These are phyloP conservation scores for Plebejus argus DNA, from an alignment of 2,888 invertebrate species.

Conservation along the genomic window DNA sequence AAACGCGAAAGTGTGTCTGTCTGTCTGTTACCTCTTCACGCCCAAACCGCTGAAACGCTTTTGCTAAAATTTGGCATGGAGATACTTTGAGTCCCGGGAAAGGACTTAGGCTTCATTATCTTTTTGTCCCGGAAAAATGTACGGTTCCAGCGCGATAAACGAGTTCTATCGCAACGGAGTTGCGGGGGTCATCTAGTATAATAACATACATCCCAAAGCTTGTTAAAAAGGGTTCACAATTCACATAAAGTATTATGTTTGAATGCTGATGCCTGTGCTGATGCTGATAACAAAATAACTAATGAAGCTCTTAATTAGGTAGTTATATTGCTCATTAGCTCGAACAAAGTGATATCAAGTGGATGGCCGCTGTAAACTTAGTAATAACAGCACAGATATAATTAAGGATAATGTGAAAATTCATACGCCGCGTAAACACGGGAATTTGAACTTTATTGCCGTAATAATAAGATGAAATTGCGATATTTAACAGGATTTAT, in stretches of 20 bases:
- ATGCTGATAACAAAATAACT: not conserved
- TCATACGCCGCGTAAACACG: conserved; percentile 1
- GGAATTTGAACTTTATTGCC: not conserved
- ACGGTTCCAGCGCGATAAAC: too few species aligned
- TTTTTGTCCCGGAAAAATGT: too few species aligned
- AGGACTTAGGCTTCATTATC: too few species aligned
- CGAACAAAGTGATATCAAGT: conserved; percentile 30
- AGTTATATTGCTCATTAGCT: conserved; percentile 28
- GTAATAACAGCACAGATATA: conserved; percentile 17
- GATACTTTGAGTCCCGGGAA: too few species aligned
- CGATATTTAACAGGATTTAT: not conserved
- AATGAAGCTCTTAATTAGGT: conserved; percentile 17
- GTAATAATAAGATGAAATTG: not conserved
- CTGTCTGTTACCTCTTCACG: too few species aligned
- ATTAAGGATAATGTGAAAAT: conserved; percentile 13
- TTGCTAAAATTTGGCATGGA: too few species aligned
- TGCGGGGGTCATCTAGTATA: too few species aligned
- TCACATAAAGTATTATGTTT: not conserved
- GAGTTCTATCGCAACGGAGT: too few species aligned
- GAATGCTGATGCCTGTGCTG: not conserved
- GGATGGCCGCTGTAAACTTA: conserved; percentile 24
- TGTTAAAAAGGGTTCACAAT: too few species aligned
- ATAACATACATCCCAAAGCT: too few species aligned
- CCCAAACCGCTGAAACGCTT: too few species aligned
- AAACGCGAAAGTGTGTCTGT: too few species aligned